Conservation (phyloP, 1,140 invertebrate species). For the Trypoxylus dichotomus region DNA sequence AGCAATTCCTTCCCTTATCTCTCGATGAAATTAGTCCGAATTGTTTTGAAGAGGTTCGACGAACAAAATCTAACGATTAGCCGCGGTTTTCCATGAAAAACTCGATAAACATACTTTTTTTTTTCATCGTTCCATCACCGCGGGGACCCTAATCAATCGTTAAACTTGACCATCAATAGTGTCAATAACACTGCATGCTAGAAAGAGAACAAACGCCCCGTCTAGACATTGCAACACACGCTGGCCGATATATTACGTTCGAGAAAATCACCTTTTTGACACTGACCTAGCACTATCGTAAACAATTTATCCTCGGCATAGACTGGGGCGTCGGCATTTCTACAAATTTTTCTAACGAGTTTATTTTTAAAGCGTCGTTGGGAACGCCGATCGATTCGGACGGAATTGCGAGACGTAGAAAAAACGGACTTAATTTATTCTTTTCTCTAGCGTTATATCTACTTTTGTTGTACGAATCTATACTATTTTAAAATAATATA, state of each 20-base stretch:
- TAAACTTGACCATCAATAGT: neutral
- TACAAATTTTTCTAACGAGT: neutral
- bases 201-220: neutral
- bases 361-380: neutral
- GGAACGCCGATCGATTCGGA: too few species aligned
- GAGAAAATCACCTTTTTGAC: conserved; percentile 2
- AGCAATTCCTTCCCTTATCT: neutral
- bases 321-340: neutral
- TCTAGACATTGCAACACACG: neutral
- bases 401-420: too few species aligned
- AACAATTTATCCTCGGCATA: neutral
- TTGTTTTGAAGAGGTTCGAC: neutral
- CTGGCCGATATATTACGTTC: neutral
- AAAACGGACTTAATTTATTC: too few species aligned
- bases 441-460: too few species aligned
- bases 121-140: neutral
- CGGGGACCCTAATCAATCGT: neutral
- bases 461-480: too few species aligned
- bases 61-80: neutral
- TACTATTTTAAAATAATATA: too few species aligned
- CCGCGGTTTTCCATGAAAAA: neutral
- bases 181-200: neutral
- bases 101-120: neutral
- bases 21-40: neutral
- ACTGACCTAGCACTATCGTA: neutral